Base-by-base conservation (phyloP, 2,888 invertebrate genomes). In the Athalia rosae region DNA sequence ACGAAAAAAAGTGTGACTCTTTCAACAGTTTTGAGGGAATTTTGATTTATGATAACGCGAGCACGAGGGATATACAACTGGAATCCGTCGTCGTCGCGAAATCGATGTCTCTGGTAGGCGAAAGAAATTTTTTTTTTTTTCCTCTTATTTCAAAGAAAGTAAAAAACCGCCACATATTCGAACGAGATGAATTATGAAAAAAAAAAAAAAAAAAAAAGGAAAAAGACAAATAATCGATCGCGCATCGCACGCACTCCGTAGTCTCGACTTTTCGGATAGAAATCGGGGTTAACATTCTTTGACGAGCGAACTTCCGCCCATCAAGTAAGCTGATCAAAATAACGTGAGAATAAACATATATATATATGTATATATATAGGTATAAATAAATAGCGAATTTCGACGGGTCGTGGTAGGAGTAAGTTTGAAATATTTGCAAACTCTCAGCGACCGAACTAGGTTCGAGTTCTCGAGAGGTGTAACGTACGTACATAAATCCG, bases 11-110 rank as follows among this genome's bases (percentile, higher is more conserved):
- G 41, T 53, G 41, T 6, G 67, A 67, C 50, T 53, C n/a, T 50
- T 67, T 67, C 15, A 53, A 48, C 50, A 67, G 67, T 67, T 67
- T 67, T 67, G 50, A 67, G 50, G 67, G 50, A 67, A 67, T 67
- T 67, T 67, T 67, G 67, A 67, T 67, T 67, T 53, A 67, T 67
- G 67, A 50, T 67, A 53, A 45, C 6, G 11, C 41, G 48, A n/a
- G 53, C 15, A 67, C n/a, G 28, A 67, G n/a, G n/a, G 11, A 48
- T 50, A 28, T 41, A n/a, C 50, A 50, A 11, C 48, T 28, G 28
- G 11, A 6, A 62, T 6, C 43, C 45, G 6, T 0, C 5, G 4
- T n/a, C 28, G 53, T 41, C 50, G 11, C 67, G 0, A 67, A 67
- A 67, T 67, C 67, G 67, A 67, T 67, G 48, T 28, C 66, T 66